Conservation (phyloP, 2,888 invertebrate species). For the Theretra japonica region DNA sequence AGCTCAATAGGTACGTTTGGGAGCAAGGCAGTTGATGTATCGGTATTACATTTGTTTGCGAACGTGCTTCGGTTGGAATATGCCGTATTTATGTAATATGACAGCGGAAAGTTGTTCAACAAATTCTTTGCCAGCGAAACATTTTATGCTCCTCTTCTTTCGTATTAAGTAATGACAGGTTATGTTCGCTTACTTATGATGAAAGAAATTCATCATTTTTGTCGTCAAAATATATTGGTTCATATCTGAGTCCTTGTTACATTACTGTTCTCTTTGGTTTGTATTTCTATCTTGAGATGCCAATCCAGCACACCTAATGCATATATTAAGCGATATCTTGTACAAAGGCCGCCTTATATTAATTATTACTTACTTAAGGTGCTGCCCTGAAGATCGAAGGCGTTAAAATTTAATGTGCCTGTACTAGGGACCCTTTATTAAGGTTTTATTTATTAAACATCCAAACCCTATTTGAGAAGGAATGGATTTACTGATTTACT, state of each 20-base stretch:
- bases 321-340: slow-evolving; percentile 15
- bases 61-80: neutral
- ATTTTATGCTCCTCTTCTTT: neutral
- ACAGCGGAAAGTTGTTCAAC: neutral
- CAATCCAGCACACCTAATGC: neutral
- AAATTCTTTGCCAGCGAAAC: neutral
- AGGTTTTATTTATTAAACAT: slow-evolving; percentile 24
- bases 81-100: neutral
- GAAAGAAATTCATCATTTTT: neutral
- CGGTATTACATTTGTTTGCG: neutral
- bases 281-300: neutral
- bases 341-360: slow-evolving; percentile 9
- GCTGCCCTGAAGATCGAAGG: slow-evolving; percentile 11
- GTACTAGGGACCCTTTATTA: slow-evolving; percentile 15
- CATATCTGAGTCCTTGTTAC: too few relatives aligned
- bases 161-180: neutral
- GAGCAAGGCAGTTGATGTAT: slow-evolving; percentile 5
- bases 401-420: slow-evolving; percentile 26
- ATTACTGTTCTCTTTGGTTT: neutral
- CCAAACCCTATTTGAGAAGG: neutral
- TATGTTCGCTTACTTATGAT: neutral
- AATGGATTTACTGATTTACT: neutral
- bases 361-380: slow-evolving; percentile 22
- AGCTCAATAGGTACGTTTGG: slow-evolving; percentile 4
- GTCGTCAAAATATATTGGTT: neutral